Evolutionary conservation across 2,113 vertebrate genomes (phyloP).

Genomic region (Sciurus niger): DNA sequence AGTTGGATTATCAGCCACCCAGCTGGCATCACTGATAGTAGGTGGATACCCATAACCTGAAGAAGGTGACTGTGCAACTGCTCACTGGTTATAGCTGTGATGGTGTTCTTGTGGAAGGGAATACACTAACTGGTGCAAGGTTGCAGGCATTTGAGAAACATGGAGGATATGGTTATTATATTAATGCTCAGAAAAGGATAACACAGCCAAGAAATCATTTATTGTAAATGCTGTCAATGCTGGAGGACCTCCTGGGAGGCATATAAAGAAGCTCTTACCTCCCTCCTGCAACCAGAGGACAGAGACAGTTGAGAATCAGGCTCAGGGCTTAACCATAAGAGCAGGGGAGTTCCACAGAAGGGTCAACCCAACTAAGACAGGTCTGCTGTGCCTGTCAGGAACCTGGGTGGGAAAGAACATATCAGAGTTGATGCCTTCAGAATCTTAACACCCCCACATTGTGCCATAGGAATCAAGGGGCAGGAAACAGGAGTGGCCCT

Average conservation of each 20-base stretch:
- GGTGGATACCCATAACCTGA: not conserved
- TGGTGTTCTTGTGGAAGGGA: not conserved
- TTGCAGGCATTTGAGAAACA: slow-evolving; percentile 1
- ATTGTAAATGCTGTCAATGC: slow-evolving; percentile 1
- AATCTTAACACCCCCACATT: not conserved
- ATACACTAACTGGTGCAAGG: not conserved
- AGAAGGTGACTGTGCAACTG: not conserved
- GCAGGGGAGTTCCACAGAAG: not conserved
- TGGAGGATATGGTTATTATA: not conserved
- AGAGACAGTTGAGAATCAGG: slow-evolving; percentile 14
- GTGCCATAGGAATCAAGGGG: not conserved
- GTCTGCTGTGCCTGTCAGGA: not conserved
- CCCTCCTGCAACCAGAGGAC: not conserved
- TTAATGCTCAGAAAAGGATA: not conserved
- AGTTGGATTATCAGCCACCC: not conserved
- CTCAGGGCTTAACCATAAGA: not conserved
- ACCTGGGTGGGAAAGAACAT: not conserved
- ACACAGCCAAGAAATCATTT: not conserved
- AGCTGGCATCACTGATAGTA: not conserved
- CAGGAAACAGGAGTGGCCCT: not conserved
- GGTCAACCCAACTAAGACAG: not conserved
- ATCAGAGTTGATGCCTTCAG: not conserved
- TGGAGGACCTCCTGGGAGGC: not conserved
- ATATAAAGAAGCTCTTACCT: slow-evolving; percentile 12
- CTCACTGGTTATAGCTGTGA: not conserved